A percentile compares a stretch with the other conserved stretches of the same genome.
Conservation (phyloP, 92 coral and sea anemone species). For the Scolanthus callimorphus region DNA sequence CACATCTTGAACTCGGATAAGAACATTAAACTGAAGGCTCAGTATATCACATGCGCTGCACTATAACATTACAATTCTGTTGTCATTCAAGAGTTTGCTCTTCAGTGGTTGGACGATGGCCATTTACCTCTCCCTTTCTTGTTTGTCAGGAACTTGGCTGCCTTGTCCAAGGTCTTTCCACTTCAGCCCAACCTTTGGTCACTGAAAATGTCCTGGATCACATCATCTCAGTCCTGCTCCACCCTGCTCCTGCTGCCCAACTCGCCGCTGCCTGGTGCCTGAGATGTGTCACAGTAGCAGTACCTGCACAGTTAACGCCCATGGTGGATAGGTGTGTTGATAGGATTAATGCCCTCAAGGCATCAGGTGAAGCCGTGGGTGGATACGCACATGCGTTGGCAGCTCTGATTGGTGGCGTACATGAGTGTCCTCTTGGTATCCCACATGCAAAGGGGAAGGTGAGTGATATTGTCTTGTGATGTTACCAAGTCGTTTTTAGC, state of each 20-base stretch:
- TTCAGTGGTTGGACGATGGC: too few relatives aligned
- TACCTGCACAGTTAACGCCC: slow-evolving; percentile 89
- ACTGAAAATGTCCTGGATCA: slow-evolving; percentile 81
- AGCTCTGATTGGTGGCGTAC: slow-evolving; percentile 92
- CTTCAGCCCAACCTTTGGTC: slow-evolving; percentile 81
- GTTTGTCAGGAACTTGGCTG: slow-evolving; percentile 95
- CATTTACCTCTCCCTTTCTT: too few relatives aligned
- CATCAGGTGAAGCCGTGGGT: slow-evolving; percentile 92
- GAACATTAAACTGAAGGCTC: too few relatives aligned
- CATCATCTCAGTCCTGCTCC: slow-evolving; percentile 82
- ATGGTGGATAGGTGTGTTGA: slow-evolving; percentile 91
- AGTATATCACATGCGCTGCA: too few relatives aligned
- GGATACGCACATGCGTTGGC: slow-evolving; percentile 94
- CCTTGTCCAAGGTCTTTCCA: slow-evolving; percentile 85
- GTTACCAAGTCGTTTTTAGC: too few relatives aligned
- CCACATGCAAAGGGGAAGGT: slow-evolving; percentile 98
- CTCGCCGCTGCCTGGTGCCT: slow-evolving; percentile 94
- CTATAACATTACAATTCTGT: too few relatives aligned
- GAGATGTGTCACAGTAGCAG: slow-evolving; percentile 82
- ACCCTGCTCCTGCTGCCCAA: slow-evolving; percentile 99
- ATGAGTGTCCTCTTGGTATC: slow-evolving; percentile 90
- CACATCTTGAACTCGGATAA: too few relatives aligned
- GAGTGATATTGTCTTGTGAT: neutral
- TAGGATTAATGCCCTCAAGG: slow-evolving; percentile 72
- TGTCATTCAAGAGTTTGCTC: too few relatives aligned